Percentiles rank a stretch among this genome's conserved stretches.
Conservation (phyloP, 2,888 invertebrate species). For the Andrena flavipes region DNA sequence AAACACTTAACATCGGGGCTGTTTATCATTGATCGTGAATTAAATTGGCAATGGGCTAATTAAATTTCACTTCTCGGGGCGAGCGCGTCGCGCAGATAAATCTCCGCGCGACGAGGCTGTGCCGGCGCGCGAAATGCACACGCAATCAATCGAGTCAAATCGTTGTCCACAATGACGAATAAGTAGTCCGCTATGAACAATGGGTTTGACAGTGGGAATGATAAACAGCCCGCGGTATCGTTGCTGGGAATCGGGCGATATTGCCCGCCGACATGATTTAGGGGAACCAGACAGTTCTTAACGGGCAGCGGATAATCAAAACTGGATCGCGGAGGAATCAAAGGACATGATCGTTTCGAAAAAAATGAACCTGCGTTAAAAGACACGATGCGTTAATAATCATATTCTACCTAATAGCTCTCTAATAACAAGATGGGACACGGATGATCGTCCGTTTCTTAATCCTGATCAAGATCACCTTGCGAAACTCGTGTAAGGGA, state of each 20-base stretch:
- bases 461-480: not conserved
- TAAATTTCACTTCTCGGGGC: slow-evolving; percentile 9
- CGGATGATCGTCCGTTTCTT: not conserved
- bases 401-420: too few species aligned
- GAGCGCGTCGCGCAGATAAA: not conserved
- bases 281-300: slow-evolving; percentile 21
- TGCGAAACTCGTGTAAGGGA: not conserved
- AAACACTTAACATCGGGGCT: not conserved
- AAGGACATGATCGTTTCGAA: not conserved
- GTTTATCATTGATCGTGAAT: not conserved
- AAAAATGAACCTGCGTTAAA: too few species aligned
- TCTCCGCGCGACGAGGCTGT: not conserved
- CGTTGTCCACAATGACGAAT: slow-evolving; percentile 55
- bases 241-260: slow-evolving; percentile 26
- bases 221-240: slow-evolving; percentile 43
- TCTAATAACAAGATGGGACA: too few species aligned
- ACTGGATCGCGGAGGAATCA: not conserved
- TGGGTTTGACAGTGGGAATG: slow-evolving; percentile 55
- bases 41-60: slow-evolving; percentile 10
- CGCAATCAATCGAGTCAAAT: slow-evolving; percentile 55
- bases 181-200: slow-evolving; percentile 54
- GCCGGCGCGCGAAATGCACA: not conserved
- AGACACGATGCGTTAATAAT: too few species aligned
- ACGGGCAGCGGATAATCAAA: not conserved
- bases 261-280: slow-evolving; percentile 45